These are phyloP conservation scores for Paracanthobrama guichenoti DNA, from an alignment of 2,113 vertebrate species.

Conservation along the genomic window DNA sequence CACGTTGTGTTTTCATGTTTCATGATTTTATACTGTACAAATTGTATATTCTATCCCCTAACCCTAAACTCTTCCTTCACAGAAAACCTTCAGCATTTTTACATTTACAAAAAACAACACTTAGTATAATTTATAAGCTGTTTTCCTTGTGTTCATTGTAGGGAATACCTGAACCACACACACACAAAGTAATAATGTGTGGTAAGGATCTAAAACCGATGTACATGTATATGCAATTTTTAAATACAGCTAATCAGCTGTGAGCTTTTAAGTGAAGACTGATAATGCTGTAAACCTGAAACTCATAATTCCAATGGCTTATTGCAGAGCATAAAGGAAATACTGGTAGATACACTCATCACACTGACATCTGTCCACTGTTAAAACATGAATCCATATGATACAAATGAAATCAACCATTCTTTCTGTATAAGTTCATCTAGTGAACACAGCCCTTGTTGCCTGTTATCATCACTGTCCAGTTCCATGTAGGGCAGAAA, in stretches of 20 bases:
- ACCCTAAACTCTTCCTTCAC: too few species aligned
- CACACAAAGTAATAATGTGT: not conserved
- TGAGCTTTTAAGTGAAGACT: not conserved
- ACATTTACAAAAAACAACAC: too few species aligned
- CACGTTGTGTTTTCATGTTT: too few species aligned
- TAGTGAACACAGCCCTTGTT: not conserved
- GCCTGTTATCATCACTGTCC: not conserved
- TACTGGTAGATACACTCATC: not conserved
- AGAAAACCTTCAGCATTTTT: too few species aligned
- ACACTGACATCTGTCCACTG: not conserved
- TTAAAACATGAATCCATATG: not conserved
- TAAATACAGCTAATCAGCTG: not conserved
- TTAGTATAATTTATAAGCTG: too few species aligned
- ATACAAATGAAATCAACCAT: not conserved
- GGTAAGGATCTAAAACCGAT: not conserved
- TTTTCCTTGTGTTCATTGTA: too few species aligned
- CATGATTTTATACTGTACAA: too few species aligned
- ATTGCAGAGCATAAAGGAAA: not conserved
- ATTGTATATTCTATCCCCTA: too few species aligned
- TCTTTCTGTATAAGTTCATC: not conserved
- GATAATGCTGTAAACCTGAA: not conserved
- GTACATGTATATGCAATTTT: constrained; percentile 14
- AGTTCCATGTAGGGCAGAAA: not conserved
- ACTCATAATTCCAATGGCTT: not conserved
- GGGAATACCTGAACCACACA: not conserved